phyloP scores from a whole-genome alignment of 2,113 vertebrate species.

The Colistium nudipinnis region DNA sequence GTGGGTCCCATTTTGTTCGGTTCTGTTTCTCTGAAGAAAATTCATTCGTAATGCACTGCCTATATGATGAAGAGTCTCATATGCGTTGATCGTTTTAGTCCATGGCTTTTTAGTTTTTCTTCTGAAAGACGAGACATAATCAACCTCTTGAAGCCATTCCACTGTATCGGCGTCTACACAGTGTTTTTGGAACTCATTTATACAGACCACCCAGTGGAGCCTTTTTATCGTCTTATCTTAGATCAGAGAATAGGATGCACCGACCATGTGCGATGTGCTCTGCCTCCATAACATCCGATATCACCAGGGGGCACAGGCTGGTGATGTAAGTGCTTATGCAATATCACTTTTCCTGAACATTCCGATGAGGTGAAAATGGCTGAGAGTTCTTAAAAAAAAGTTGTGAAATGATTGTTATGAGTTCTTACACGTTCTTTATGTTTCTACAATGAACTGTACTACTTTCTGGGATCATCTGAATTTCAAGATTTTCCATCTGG shows the following conservation, averaged over 20 bases:
- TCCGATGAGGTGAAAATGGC: constrained; percentile 29
- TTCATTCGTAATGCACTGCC: no score
- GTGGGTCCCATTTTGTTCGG: background rate
- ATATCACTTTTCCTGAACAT: constrained; percentile 55
- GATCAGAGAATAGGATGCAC: constrained; percentile 24
- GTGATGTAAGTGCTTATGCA: constrained; percentile 79
- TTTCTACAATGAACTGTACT: no score
- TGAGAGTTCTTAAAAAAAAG: background rate
- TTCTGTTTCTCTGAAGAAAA: background rate
- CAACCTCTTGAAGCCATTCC: no score
- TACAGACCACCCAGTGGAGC: constrained; percentile 9
- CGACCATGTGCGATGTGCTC: constrained; percentile 33
- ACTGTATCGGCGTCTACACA: background rate
- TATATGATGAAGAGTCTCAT: background rate
- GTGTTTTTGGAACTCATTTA: background rate
- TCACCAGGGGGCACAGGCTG: constrained; percentile 52
- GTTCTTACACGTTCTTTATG: no score
- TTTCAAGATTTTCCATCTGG: background rate
- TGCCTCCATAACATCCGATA: constrained; percentile 46
- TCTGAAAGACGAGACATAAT: no score
- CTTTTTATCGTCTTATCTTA: constrained; percentile 28
- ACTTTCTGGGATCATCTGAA: background rate
- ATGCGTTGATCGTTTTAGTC: no score
- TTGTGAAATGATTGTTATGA: no score
- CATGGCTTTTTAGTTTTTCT: no score